Percentiles rank a stretch among this genome's conserved stretches.
phyloP scores from a whole-genome alignment of 2,888 invertebrate species.

The Sarcophaga caerulescens region DNA sequence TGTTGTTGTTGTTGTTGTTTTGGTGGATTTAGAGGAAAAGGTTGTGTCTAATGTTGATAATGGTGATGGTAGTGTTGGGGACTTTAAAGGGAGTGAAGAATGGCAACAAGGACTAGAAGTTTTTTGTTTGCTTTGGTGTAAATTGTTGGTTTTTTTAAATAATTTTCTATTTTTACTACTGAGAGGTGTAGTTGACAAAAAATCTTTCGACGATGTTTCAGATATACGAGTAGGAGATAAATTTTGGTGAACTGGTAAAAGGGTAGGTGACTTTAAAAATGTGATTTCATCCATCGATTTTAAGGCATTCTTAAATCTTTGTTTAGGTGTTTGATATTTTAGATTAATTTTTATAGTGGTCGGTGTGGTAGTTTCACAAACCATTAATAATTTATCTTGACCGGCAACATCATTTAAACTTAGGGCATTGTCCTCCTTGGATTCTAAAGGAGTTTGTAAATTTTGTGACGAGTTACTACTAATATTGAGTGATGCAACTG shows the following conservation, averaged over 20 bases:
- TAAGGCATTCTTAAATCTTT: conserved; percentile 63
- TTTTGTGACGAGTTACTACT: conserved; percentile 11
- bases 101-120: conserved; percentile 47
- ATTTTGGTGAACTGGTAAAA: neutral
- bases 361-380: conserved; percentile 65
- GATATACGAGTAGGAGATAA: neutral
- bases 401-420: neutral
- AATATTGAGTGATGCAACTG: conserved; percentile 9
- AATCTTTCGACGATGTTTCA: conserved; percentile 31
- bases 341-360: conserved; percentile 76
- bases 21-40: conserved; percentile 69
- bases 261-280: conserved; percentile 2
- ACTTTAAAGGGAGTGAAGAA: conserved; percentile 23
- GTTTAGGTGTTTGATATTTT: conserved; percentile 71
- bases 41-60: conserved; percentile 63
- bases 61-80: conserved; percentile 61
- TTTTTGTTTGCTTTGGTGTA: conserved; percentile 57
- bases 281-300: conserved; percentile 42
- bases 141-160: conserved; percentile 41
- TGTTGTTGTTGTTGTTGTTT: conserved; percentile 70
- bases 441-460: conserved; percentile 18
- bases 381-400: conserved; percentile 50
- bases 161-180: conserved; percentile 41
- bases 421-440: conserved; percentile 8
- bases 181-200: conserved; percentile 36